phyloP scores from a whole-genome alignment of 2,888 invertebrate species.

The Drosophila mimetica region DNA sequence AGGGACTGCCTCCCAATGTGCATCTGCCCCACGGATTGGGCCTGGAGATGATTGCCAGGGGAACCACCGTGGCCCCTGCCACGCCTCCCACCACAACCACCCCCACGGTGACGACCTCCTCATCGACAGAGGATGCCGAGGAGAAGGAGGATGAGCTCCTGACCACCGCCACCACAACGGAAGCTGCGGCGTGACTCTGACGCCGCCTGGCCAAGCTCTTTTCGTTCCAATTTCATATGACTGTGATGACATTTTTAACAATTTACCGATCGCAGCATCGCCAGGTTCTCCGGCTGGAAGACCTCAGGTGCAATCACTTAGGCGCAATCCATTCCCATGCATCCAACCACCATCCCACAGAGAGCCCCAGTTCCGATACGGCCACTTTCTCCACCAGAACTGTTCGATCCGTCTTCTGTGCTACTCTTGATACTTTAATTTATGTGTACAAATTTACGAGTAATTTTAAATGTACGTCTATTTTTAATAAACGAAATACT shows the following conservation, averaged over 20 bases:
- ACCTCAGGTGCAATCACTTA: constrained; percentile 59
- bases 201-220: constrained; percentile 6
- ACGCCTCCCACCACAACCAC: constrained; percentile 15
- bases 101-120: neutral
- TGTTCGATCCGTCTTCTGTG: constrained; percentile 35
- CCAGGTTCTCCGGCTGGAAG: constrained; percentile 5
- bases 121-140: constrained; percentile 13
- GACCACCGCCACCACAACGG: constrained; percentile 29
- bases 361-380: constrained; percentile 11
- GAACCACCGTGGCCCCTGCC: constrained; percentile 16
- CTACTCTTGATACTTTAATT: constrained; percentile 60
- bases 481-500: constrained; percentile 58
- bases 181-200: constrained; percentile 54
- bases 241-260: constrained; percentile 80
- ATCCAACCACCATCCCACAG: constrained; percentile 36
- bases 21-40: constrained; percentile 55
- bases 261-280: constrained; percentile 55
- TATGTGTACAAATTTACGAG: constrained; percentile 72
- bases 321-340: constrained; percentile 51
- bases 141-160: constrained; percentile 17
- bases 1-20: constrained; percentile 59
- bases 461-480: constrained; percentile 55
- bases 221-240: constrained; percentile 74
- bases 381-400: constrained; percentile 16
- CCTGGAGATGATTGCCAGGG: constrained; percentile 26